Conservation (phyloP, 2,797 vertebrate genomes). For the Avahi laniger region DNA sequence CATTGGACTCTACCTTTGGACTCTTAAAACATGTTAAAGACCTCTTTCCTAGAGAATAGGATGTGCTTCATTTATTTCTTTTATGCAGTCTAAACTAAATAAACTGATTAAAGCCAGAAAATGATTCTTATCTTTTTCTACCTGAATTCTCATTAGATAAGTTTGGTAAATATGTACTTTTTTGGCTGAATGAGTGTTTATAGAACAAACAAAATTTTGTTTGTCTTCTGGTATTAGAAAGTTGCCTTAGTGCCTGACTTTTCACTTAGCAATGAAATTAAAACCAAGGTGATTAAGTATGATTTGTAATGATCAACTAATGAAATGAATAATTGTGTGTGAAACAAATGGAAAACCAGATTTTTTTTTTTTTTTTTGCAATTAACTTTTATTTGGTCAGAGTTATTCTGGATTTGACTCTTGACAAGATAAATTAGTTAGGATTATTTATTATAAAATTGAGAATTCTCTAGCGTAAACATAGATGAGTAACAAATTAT, state of each 20-base stretch:
- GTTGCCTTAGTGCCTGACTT: not conserved
- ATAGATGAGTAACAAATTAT: not conserved
- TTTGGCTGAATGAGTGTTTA: not conserved
- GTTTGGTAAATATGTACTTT: slow-evolving; percentile 1
- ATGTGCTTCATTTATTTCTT: slow-evolving; percentile 5
- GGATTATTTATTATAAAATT: slow-evolving; percentile 31
- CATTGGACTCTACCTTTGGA: not conserved
- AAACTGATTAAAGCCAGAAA: not conserved
- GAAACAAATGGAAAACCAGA: slow-evolving; percentile 16
- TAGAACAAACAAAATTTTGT: not conserved
- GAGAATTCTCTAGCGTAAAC: not conserved
- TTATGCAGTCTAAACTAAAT: not conserved
- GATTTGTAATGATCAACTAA: not conserved
- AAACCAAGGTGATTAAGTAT: not conserved
- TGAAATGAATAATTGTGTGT: not conserved
- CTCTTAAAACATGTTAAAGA: not conserved
- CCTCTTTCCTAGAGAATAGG: not conserved
- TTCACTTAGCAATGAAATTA: slow-evolving; percentile 27
- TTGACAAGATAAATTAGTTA: slow-evolving; percentile 40
- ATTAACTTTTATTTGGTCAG: not conserved
- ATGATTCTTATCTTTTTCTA: slow-evolving; percentile 11
- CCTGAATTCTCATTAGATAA: slow-evolving; percentile 11
- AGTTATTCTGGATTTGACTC: not conserved
- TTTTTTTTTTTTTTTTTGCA: not conserved
- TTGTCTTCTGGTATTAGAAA: not conserved